Evolutionary conservation across 2,888 invertebrate genomes (phyloP), one percentile per base, ranked within the genome.

Genomic region (Pachydiplax longipennis): DNA sequence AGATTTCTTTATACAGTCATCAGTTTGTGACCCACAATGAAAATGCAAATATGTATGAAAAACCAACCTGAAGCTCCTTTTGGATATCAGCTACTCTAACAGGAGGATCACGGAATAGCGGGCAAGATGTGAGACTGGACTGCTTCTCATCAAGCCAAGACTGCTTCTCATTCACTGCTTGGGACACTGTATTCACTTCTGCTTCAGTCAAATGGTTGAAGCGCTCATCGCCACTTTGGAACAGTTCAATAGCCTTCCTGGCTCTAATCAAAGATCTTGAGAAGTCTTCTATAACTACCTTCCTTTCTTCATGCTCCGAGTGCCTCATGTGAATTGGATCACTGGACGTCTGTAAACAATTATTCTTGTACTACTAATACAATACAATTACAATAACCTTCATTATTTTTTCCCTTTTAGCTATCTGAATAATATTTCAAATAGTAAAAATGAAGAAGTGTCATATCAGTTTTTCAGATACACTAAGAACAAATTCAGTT

Each of bases 271-370:
- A 95, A 35, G 96, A 95, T 91, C 96, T 95, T 80, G 97, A 97
- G 83, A 98, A 96, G 92, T 97, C 97, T 92, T 99, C 98, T 91
- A 99, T 95, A 0, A 97, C 97, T 0, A 95, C 94, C 3, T 97
- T 97, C 92, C 98, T 96, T 22, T 97, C 95, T 93, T 98, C 97
- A 92, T 95, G 97, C 94, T 99, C 99, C 80, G 96, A 94, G 92
- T 96, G 96, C 82, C 99, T 96, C 92, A 96, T 96, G 93, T 97
- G 97, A 91, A 99, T 97, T 0, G 99, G 98, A 93, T 99, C 98
- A 15, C 99, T 99, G 94, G 97, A 95, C 91, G 96, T 95, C 95
- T 97, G 95, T 92, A 96, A 93, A 91, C 4, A 44, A 90, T 80
- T 91, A 73, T 58, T 80, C 35, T 53, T 35, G n/a, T n/a, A n/a